Base-by-base conservation (phyloP, 1,140 invertebrate species). In the Monomorium pharaonis region DNA sequence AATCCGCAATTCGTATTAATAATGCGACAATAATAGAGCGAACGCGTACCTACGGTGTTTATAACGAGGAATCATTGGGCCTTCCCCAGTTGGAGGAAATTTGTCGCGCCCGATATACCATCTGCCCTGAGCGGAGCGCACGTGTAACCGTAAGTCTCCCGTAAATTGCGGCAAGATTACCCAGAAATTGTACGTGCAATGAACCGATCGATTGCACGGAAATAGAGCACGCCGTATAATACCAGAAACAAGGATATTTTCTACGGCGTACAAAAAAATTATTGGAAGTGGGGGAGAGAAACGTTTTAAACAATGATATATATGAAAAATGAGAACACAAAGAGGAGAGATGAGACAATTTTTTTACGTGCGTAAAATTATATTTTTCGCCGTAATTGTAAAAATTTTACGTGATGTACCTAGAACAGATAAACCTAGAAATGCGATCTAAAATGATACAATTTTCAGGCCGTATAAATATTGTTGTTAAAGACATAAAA, bases 211-310 rank as follows among this genome's bases (percentile, higher is more conserved):
- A 83, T 72, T 51, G 65, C 21, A 56, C 51, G 49, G 67, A 72
- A 83, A 83, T 83, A 72, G 67, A 83, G 60, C 24, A 18, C 10
- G 21, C 27, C n/a, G n/a, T 12, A 16, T 70, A 81, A 81, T 83
- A 24, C 4, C 37, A 72, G 37, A 70, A 60, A 58, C 14, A 83
- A 30, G 67, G 24, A 58, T 72, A 21, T 37, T 70, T 58, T 69
- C 24, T 44, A 7, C 37, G 18, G 30, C 14, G 10, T 16, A n/a
- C 44, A 47, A 81, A 37, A 5, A 58, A 72, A 58, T 70, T 72
- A 30, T 58, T 49, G 18, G 42, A 44, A 81, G 14, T 18, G 21
- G 1, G 14, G 21, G 16, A 60, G 2, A 33, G 9, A 62, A 44
- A 44, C 16, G n/a, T n/a, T 54, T 33, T 21, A 18, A 7, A 37